Evolutionary conservation across 2,113 vertebrate species (phyloP).

Genomic region (Chamaetylas fuelleborni): DNA sequence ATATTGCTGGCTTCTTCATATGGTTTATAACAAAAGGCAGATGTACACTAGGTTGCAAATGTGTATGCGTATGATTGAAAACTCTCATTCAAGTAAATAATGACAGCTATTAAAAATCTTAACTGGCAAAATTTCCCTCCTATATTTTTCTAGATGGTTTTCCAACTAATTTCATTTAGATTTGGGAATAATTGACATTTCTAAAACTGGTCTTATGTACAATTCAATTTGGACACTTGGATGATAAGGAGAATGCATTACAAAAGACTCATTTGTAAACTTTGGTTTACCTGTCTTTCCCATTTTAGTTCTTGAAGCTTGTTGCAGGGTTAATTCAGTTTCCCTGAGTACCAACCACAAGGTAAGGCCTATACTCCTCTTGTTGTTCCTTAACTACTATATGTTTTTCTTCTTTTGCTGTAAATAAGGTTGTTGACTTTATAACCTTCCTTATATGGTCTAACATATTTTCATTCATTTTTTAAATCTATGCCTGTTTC

Average conservation of each 20-base stretch:
- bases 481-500: neutral
- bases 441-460: neutral
- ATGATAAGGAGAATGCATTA: neutral
- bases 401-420: neutral
- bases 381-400: neutral
- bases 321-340: neutral
- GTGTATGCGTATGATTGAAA: neutral
- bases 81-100: neutral
- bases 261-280: neutral
- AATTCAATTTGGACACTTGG: neutral
- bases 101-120: neutral
- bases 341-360: neutral
- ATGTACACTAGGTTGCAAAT: neutral
- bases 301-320: neutral
- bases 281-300: neutral
- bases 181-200: neutral
- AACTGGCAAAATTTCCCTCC: neutral
- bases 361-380: neutral
- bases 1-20: neutral
- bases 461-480: neutral
- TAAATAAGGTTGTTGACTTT: neutral
- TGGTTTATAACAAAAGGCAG: neutral
- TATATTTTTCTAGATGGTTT: neutral
- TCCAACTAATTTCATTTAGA: neutral
- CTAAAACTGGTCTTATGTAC: neutral